Evolutionary conservation across 2,888 invertebrate species (phyloP).

Genomic region (Lampropteryx suffumata): DNA sequence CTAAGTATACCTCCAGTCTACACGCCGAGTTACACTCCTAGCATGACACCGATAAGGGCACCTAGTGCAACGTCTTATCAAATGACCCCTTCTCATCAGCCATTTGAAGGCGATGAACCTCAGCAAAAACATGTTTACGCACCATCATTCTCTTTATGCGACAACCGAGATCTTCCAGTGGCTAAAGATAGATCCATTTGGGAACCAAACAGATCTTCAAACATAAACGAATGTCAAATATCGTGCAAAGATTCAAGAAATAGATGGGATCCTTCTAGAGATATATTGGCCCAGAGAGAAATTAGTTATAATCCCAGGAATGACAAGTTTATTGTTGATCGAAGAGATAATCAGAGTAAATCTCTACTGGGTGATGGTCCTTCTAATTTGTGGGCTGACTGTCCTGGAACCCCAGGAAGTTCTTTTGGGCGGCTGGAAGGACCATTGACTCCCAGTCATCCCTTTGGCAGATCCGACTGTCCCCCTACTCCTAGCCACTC

Average conservation of each 20-base stretch:
- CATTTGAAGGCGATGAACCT: slow-evolving; percentile 54
- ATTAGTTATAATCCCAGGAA: slow-evolving; percentile 35
- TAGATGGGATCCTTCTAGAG: slow-evolving; percentile 23
- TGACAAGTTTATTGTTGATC: slow-evolving; percentile 41
- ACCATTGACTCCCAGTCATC: slow-evolving; percentile 50
- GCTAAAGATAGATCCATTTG: slow-evolving; percentile 38
- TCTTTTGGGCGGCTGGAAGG: slow-evolving; percentile 51
- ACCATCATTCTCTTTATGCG: slow-evolving; percentile 48
- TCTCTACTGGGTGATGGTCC: slow-evolving; percentile 37
- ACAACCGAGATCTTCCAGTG: slow-evolving; percentile 42
- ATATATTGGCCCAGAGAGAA: slow-evolving; percentile 10
- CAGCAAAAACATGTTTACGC: slow-evolving; percentile 64
- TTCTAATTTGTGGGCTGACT: slow-evolving; percentile 49
- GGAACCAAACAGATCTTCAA: slow-evolving; percentile 29
- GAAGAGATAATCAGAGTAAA: slow-evolving; percentile 38
- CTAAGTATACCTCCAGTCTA: slow-evolving; percentile 36
- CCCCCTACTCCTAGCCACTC: slow-evolving; percentile 55
- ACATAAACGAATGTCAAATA: slow-evolving; percentile 7
- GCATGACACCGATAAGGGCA: slow-evolving; percentile 37
- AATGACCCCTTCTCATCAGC: slow-evolving; percentile 50
- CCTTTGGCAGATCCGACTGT: slow-evolving; percentile 54
- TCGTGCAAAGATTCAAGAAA: slow-evolving; percentile 17
- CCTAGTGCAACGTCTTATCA: slow-evolving; percentile 54
- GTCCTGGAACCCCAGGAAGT: slow-evolving; percentile 48
- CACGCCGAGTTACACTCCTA: slow-evolving; percentile 37